These are phyloP conservation scores for Tinea trinotella DNA, from an alignment of 2,888 invertebrate genomes.

Conservation along the genomic window DNA sequence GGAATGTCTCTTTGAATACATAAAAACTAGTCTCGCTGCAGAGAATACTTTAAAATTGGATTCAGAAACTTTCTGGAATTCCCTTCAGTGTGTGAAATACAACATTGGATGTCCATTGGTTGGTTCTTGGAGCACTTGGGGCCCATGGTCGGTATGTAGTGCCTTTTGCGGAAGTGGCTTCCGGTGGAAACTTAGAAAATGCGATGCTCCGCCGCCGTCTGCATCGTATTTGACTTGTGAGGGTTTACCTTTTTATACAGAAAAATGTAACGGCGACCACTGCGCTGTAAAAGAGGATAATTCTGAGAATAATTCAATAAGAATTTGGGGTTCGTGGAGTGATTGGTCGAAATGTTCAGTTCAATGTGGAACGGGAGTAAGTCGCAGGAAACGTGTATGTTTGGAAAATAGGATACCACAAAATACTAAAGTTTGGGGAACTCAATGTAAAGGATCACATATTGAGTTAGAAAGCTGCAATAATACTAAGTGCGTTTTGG, in stretches of 20 bases:
- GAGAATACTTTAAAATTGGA: constrained; percentile 57
- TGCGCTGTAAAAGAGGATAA: constrained; percentile 42
- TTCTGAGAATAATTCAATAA: constrained; percentile 29
- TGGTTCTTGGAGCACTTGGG: constrained; percentile 59
- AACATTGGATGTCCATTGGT: constrained; percentile 60
- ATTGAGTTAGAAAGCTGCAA: constrained; percentile 54
- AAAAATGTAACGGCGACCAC: constrained; percentile 52
- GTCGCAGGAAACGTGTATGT: constrained; percentile 48
- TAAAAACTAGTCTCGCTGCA: constrained; percentile 42
- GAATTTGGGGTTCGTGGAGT: constrained; percentile 57
- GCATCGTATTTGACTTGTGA: constrained; percentile 38
- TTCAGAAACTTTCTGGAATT: constrained; percentile 58
- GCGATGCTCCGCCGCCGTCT: constrained; percentile 55
- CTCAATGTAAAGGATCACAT: constrained; percentile 56
- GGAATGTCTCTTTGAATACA: constrained; percentile 56
- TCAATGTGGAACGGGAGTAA: constrained; percentile 54
- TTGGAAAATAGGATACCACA: constrained; percentile 39
- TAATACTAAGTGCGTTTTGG: constrained; percentile 42
- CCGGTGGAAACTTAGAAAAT: constrained; percentile 49
- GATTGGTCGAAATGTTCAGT: constrained; percentile 59
- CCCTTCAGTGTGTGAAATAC: constrained; percentile 63
- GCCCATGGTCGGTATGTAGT: constrained; percentile 52
- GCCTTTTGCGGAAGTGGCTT: constrained; percentile 52
- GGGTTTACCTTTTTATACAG: constrained; percentile 44
- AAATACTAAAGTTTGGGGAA: constrained; percentile 43